A percentile compares a stretch with the other conserved stretches of the same genome.
Conservation (phyloP, 2,113 vertebrate genomes). For the Stegastes partitus region DNA sequence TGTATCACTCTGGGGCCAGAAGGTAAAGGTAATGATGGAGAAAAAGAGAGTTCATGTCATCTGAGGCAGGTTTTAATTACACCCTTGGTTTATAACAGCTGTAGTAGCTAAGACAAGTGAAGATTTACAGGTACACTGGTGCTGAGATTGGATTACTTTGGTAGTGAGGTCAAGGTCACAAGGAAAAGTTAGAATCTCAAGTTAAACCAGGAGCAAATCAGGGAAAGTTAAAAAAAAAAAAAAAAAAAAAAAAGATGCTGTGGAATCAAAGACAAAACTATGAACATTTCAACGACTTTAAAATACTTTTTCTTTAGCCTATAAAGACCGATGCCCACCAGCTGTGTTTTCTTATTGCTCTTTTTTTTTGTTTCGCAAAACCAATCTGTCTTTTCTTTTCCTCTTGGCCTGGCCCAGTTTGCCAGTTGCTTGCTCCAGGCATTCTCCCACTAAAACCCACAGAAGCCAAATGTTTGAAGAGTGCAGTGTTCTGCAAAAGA, state of each 20-base stretch:
- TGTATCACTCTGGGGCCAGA: conserved; percentile 2
- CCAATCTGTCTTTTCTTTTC: conserved; percentile 27
- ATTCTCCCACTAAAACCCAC: conserved; percentile 25
- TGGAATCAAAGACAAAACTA: conserved; percentile 21
- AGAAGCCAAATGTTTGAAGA: conserved; percentile 42
- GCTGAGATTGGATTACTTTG: conserved; percentile 33
- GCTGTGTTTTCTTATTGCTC: background rate
- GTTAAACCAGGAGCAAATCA: conserved; percentile 26
- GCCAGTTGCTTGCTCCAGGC: conserved; percentile 1
- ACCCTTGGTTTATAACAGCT: conserved; percentile 31
- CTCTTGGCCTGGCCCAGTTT: conserved; percentile 5
- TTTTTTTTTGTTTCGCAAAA: conserved; percentile 20
- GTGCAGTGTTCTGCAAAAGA: conserved; percentile 14
- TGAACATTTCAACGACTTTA: conserved; percentile 51
- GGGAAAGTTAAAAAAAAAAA: conserved; percentile 29
- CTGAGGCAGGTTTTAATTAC: conserved; percentile 42
- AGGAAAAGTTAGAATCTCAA: conserved; percentile 23
- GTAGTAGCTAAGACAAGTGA: conserved; percentile 52
- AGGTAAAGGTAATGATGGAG: conserved; percentile 24
- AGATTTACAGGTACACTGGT: conserved; percentile 57
- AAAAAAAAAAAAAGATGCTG: conserved; percentile 37
- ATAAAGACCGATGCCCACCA: conserved; percentile 27
- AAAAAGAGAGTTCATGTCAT: conserved; percentile 36
- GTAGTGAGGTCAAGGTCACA: conserved; percentile 30
- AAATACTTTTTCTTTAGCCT: conserved; percentile 13